These are phyloP conservation scores for Eumacrocentrus americanus DNA, from an alignment of 2,888 invertebrate species.

Conservation along the genomic window DNA sequence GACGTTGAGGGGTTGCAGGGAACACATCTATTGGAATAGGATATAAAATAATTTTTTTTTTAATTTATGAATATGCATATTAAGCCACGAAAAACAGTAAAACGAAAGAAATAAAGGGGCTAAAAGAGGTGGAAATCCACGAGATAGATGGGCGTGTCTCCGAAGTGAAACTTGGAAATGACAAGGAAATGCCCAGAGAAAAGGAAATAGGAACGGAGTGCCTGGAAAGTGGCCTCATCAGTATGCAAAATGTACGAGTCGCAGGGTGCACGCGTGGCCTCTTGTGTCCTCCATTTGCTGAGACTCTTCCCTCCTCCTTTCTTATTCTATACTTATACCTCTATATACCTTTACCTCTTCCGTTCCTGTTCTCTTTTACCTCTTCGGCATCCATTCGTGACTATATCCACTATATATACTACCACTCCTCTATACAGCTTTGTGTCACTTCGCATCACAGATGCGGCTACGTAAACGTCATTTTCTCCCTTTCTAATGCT, in stretches of 20 bases:
- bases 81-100: not conserved
- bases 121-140: constrained; percentile 1
- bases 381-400: not conserved
- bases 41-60: not conserved
- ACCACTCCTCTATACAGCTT: not conserved
- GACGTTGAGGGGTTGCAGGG: not conserved
- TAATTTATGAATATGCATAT: not conserved
- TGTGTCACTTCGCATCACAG: constrained; percentile 9
- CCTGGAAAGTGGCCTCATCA: constrained; percentile 52
- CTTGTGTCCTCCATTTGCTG: constrained; percentile 43
- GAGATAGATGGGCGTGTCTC: constrained; percentile 24
- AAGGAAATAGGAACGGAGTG: constrained; percentile 48
- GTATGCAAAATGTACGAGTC: constrained; percentile 54
- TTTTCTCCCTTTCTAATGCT: not conserved
- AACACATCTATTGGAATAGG: not conserved
- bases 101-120: not conserved
- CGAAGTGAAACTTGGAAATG: constrained; percentile 44
- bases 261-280: constrained; percentile 43
- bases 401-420: not conserved
- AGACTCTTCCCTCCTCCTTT: constrained; percentile 21
- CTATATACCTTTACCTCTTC: constrained; percentile 3
- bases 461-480: not conserved
- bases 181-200: constrained; percentile 46
- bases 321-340: not conserved
- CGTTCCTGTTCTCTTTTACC: not conserved